These are phyloP conservation scores for Pterostichus madidus DNA, from an alignment of 2,888 invertebrate species.

Conservation along the genomic window DNA sequence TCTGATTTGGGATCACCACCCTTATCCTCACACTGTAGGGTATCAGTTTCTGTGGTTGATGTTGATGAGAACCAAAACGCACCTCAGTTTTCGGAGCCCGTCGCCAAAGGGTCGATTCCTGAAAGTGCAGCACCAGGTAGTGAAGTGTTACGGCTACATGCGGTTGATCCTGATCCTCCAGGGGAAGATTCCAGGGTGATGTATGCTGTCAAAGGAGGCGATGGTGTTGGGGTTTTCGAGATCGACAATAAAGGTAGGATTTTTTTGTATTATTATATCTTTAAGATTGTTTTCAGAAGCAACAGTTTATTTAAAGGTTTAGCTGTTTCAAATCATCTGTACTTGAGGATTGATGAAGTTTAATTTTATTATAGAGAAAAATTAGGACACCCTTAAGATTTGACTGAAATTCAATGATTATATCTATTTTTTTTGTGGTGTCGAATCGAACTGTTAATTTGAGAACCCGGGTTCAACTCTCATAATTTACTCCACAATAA, in stretches of 20 bases:
- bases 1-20: conserved; percentile 92
- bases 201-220: conserved; percentile 93
- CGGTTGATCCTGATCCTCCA: conserved; percentile 89
- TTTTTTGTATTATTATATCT: too few relatives aligned
- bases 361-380: too few relatives aligned
- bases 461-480: too few relatives aligned
- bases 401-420: too few relatives aligned
- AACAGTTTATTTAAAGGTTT: too few relatives aligned
- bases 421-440: too few relatives aligned
- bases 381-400: too few relatives aligned
- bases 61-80: conserved; percentile 95
- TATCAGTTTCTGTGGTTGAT: conserved; percentile 93
- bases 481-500: too few relatives aligned
- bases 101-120: conserved; percentile 85
- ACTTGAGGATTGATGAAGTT: too few relatives aligned
- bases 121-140: conserved; percentile 91
- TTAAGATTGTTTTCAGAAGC: too few relatives aligned
- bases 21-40: conserved; percentile 87
- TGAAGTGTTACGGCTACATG: conserved; percentile 87
- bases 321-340: too few relatives aligned
- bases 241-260: conserved; percentile 91
- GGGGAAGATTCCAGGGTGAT: conserved; percentile 90
- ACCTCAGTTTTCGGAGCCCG: conserved; percentile 90
- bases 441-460: too few relatives aligned
- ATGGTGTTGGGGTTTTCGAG: conserved; percentile 94